A percentile compares a stretch with the other conserved stretches of the same genome.
Evolutionary conservation across 2,888 invertebrate genomes (phyloP).

Genomic region (Alloplasta piceator): DNA sequence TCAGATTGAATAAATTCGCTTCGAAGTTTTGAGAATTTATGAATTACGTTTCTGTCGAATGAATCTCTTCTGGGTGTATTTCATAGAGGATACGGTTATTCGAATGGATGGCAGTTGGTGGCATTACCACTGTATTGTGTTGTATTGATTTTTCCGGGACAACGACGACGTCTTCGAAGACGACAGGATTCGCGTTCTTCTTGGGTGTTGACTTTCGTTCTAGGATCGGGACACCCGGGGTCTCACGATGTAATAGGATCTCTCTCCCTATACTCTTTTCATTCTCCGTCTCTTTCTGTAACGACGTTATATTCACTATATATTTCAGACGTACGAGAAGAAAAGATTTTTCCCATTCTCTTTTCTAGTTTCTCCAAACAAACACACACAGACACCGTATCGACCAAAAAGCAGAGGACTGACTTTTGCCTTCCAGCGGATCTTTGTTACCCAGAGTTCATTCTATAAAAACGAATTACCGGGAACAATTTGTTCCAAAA

Average conservation of each 20-base stretch:
- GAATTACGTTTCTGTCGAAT: not conserved
- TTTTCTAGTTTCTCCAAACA: too few relatives aligned
- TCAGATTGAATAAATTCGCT: too few relatives aligned
- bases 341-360: not conserved
- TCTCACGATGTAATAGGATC: slow-evolving; percentile 53
- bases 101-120: slow-evolving; percentile 21
- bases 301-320: too few relatives aligned
- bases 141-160: slow-evolving; percentile 56
- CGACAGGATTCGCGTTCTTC: slow-evolving; percentile 16
- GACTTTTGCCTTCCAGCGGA: not conserved
- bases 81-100: not conserved
- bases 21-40: too few relatives aligned
- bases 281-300: not conserved
- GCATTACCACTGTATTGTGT: slow-evolving; percentile 17
- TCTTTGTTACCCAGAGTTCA: not conserved
- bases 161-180: slow-evolving; percentile 21
- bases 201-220: slow-evolving; percentile 59
- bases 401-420: not conserved
- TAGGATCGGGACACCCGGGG: slow-evolving; percentile 45
- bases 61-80: slow-evolving; percentile 12
- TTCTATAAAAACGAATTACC: not conserved
- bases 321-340: too few relatives aligned
- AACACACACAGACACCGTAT: not conserved
- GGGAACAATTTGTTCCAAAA: too few relatives aligned
- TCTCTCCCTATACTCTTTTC: not conserved